Percentiles rank a stretch among this genome's conserved stretches.
Evolutionary conservation across 2,888 invertebrate species (phyloP).

Genomic region (Tetragonula carbonaria): DNA sequence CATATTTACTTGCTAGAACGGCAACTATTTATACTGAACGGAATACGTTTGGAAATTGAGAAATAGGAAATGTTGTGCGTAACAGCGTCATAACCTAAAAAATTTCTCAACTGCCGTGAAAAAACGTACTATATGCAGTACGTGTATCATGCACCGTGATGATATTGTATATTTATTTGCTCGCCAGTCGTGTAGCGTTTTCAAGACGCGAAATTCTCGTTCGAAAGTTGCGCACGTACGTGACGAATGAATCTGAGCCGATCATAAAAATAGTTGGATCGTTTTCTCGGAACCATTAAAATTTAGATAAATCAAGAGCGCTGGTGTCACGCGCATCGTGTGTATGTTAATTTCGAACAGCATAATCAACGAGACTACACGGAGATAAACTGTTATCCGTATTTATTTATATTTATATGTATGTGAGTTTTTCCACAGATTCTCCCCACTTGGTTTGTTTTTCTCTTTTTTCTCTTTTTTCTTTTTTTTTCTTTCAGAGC

Average conservation of each 20-base stretch:
- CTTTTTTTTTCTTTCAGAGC: background rate
- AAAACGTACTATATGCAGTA: background rate
- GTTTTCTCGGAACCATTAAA: conserved; percentile 48
- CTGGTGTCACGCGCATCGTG: conserved; percentile 25
- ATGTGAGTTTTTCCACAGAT: background rate
- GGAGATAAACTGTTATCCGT: conserved; percentile 21
- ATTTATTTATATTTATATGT: no score
- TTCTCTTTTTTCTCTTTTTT: background rate
- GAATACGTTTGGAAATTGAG: background rate
- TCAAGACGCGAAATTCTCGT: background rate
- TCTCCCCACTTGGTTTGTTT: background rate
- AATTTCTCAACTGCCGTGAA: background rate
- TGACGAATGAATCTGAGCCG: conserved; percentile 10
- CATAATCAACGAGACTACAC: conserved; percentile 28
- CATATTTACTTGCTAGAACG: background rate
- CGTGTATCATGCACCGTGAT: background rate
- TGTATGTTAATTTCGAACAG: conserved; percentile 45
- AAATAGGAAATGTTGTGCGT: background rate
- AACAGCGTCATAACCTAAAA: conserved; percentile 30
- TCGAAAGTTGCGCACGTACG: background rate
- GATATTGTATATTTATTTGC: background rate
- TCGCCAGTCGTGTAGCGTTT: background rate
- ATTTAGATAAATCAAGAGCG: conserved; percentile 54
- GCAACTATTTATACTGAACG: background rate
- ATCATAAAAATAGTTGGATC: conserved; percentile 46